Conservation (phyloP, 2,113 vertebrate genomes). For the Marmota flaviventris region DNA sequence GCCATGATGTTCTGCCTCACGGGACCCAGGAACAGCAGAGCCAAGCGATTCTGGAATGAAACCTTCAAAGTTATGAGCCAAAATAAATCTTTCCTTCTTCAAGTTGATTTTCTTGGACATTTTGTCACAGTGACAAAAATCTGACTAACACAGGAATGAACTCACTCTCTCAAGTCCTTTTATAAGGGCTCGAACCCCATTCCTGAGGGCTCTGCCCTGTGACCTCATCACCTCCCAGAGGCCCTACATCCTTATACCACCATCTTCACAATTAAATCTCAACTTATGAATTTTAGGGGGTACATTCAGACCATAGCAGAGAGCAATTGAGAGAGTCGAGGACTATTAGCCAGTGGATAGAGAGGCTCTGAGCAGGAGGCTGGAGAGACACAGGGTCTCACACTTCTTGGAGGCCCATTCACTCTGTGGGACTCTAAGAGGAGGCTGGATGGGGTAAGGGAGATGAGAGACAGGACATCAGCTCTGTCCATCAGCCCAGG, state of each 20-base stretch:
- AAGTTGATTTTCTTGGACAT: too few relatives aligned
- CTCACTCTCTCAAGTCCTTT: background rate
- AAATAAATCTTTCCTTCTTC: too few relatives aligned
- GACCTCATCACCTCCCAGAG: background rate
- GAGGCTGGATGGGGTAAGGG: background rate
- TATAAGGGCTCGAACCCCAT: background rate
- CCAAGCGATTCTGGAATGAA: too few relatives aligned
- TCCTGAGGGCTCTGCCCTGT: too few relatives aligned
- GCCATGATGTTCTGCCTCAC: too few relatives aligned
- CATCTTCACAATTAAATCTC: background rate
- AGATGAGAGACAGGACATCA: background rate
- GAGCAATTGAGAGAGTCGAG: background rate
- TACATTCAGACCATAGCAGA: background rate
- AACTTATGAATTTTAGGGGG: background rate
- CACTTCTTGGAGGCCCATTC: background rate
- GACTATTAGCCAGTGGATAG: background rate
- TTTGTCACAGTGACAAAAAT: too few relatives aligned
- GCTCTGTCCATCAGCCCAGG: background rate
- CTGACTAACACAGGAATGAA: background rate
- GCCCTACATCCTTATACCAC: too few relatives aligned
- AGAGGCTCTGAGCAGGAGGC: background rate
- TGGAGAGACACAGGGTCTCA: background rate
- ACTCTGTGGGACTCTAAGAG: background rate
- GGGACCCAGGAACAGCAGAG: too few relatives aligned
- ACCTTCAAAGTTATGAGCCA: too few relatives aligned